Evolutionary conservation across 2,888 invertebrate genomes (phyloP).

Genomic region (Deilephila porcellus): DNA sequence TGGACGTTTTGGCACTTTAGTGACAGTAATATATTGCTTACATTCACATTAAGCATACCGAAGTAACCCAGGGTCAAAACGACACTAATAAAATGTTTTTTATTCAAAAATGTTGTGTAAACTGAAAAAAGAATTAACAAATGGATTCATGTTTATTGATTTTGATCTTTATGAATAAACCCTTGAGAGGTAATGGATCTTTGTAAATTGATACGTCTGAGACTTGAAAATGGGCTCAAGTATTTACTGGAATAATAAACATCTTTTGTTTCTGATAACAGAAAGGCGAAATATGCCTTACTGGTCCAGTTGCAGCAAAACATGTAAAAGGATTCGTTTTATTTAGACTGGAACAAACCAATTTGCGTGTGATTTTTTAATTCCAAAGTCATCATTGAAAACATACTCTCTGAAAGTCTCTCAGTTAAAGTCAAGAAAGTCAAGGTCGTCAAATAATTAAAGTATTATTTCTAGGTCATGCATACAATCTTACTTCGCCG

Average conservation of each 20-base stretch:
- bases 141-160: neutral
- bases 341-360: too few species aligned
- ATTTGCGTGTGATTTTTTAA: too few species aligned
- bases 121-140: neutral
- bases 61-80: neutral
- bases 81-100: too few species aligned
- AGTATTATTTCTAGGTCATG: too few species aligned
- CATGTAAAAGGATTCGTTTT: too few species aligned
- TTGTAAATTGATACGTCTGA: neutral
- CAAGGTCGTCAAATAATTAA: too few species aligned
- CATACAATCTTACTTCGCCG: too few species aligned
- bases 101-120: neutral
- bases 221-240: neutral
- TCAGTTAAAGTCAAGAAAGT: too few species aligned
- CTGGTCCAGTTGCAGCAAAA: too few species aligned
- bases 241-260: neutral
- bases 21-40: constrained; percentile 18
- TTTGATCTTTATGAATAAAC: neutral
- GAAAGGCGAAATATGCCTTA: neutral
- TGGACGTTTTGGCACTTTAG: constrained; percentile 19
- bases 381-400: too few species aligned
- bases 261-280: neutral
- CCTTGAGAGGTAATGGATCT: neutral
- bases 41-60: neutral
- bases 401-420: too few species aligned